phyloP scores from a whole-genome alignment of 2,113 vertebrate species.

The Microcebus ravelobensis region DNA sequence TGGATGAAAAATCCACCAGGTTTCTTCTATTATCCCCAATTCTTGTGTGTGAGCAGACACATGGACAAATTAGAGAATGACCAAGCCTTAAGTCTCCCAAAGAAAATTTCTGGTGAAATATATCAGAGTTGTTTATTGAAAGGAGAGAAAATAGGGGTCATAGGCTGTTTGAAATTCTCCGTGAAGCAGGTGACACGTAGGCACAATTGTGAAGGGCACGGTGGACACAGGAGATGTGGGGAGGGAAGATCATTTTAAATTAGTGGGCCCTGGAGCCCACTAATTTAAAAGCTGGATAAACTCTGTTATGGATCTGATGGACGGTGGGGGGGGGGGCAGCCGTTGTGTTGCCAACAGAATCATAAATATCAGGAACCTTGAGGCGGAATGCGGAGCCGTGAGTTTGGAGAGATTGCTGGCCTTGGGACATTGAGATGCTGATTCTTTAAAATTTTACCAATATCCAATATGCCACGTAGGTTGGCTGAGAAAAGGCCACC shows the following conservation, averaged over 20 bases:
- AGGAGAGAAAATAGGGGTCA: neutral
- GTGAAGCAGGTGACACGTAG: rapidly evolving
- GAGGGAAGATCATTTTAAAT: too few relatives aligned
- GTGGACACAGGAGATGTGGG: neutral
- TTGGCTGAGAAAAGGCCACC: constrained; percentile 4
- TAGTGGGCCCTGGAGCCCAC: too few relatives aligned
- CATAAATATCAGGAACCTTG: constrained; percentile 59
- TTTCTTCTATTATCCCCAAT: neutral
- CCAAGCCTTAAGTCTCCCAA: neutral
- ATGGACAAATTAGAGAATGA: neutral
- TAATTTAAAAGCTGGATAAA: constrained; percentile 24
- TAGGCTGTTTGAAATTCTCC: neutral
- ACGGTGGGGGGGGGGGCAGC: neutral
- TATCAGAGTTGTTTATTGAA: neutral
- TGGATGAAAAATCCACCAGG: neutral
- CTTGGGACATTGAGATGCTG: constrained; percentile 35
- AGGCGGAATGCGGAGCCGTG: neutral
- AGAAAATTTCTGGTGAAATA: neutral
- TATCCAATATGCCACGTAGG: constrained; percentile 3
- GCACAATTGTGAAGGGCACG: neutral
- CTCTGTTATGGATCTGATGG: neutral
- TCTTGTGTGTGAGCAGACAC: neutral
- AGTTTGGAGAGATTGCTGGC: constrained; percentile 48
- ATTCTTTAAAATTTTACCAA: constrained; percentile 31
- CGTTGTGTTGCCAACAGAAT: neutral